Percentiles rank a stretch among this genome's conserved stretches.
These are phyloP conservation scores for Anaspis maculata DNA, from an alignment of 2,888 invertebrate species.

Conservation along the genomic window DNA sequence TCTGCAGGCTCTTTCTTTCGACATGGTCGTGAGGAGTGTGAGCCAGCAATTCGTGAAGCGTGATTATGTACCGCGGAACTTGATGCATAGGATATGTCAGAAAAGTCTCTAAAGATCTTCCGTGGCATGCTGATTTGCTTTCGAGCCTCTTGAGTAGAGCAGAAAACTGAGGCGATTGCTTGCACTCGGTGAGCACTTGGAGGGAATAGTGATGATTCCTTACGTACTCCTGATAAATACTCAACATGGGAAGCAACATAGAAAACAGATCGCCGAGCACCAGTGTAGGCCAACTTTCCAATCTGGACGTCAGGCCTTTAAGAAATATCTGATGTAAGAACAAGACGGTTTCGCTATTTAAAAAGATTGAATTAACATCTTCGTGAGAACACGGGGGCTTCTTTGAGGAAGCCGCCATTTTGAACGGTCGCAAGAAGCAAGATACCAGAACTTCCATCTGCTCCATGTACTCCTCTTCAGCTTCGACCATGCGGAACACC, in stretches of 20 bases:
- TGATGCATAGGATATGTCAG: slow-evolving; percentile 93
- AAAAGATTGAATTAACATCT: slow-evolving; percentile 88
- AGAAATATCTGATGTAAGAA: slow-evolving; percentile 92
- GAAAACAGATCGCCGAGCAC: slow-evolving; percentile 90
- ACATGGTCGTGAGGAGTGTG: slow-evolving; percentile 93
- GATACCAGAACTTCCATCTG: slow-evolving; percentile 79
- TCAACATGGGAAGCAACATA: slow-evolving; percentile 89
- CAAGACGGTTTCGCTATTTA: slow-evolving; percentile 86
- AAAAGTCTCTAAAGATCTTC: slow-evolving; percentile 78
- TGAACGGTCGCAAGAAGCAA: slow-evolving; percentile 81
- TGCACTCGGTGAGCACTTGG: slow-evolving; percentile 86
- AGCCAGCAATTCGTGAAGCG: slow-evolving; percentile 80
- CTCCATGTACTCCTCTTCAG: slow-evolving; percentile 87
- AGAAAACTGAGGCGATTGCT: slow-evolving; percentile 73
- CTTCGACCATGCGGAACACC: slow-evolving; percentile 86
- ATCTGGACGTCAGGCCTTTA: slow-evolving; percentile 81
- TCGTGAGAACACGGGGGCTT: slow-evolving; percentile 89
- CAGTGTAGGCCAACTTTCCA: slow-evolving; percentile 91
- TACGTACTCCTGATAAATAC: slow-evolving; percentile 92
- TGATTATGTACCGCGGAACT: slow-evolving; percentile 81
- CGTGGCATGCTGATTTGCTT: slow-evolving; percentile 78
- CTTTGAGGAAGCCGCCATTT: slow-evolving; percentile 91
- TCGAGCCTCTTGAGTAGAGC: slow-evolving; percentile 72
- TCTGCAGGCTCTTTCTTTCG: slow-evolving; percentile 80
- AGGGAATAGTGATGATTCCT: slow-evolving; percentile 90